A percentile compares a stretch with the other conserved stretches of the same genome.
phyloP scores from a whole-genome alignment of 2,797 vertebrate species.

The Mareca penelope region DNA sequence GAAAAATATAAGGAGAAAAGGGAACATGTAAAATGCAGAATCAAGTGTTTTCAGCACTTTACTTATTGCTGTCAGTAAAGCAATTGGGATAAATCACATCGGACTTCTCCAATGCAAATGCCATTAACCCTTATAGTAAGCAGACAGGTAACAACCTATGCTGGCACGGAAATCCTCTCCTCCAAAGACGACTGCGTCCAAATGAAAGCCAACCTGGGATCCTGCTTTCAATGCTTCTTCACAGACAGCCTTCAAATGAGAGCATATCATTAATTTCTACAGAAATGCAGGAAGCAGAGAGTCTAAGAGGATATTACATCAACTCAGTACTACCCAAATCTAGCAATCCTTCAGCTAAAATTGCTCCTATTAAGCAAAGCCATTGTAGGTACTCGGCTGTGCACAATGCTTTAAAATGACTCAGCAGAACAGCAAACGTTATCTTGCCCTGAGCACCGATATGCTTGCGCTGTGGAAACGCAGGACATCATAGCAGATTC shows the following conservation, averaged over 20 bases:
- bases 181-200: constrained; percentile 95
- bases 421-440: not conserved
- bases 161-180: constrained; percentile 99
- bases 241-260: constrained; percentile 88
- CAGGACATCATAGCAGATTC: not conserved
- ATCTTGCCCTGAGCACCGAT: not conserved
- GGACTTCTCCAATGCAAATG: not conserved
- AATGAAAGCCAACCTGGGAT: constrained; percentile 84
- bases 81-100: not conserved
- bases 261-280: constrained; percentile 48
- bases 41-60: not conserved
- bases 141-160: constrained; percentile 85
- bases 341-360: not conserved
- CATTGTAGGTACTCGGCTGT: not conserved
- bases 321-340: not conserved
- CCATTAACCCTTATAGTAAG: not conserved
- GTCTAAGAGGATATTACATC: not conserved
- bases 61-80: not conserved
- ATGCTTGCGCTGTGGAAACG: not conserved
- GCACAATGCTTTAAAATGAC: constrained; percentile 32
- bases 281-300: not conserved
- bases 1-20: not conserved
- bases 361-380: not conserved
- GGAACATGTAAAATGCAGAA: not conserved
- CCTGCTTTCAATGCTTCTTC: constrained; percentile 84